Base-by-base conservation (phyloP, 2,888 invertebrate genomes). In the Globia sparganii region DNA sequence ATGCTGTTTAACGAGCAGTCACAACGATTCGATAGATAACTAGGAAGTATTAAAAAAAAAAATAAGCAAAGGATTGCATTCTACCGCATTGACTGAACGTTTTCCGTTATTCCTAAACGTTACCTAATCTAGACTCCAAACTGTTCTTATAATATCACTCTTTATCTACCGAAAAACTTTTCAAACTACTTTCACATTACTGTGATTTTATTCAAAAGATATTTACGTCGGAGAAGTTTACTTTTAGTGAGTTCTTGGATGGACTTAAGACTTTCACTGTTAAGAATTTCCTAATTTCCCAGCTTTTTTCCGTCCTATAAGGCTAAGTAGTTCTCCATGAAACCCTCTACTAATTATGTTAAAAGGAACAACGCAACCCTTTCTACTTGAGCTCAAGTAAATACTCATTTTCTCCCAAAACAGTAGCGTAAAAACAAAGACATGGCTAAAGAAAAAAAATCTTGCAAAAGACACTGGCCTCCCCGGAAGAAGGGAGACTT, bases 401-500 rank as follows among this genome's bases (percentile, higher is more conserved):
- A 90, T 87, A 90, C 85, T 84, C 87, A 88, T 85, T 87, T 87
- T 86, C 78, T 81, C 85, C 75, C 80, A 91, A 91, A 91, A 93
- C 91, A 91, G 90, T 89, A 84, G 86, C 86, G 81, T 84, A 87
- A 92, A 93, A 95, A 95, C 96, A 95, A 96, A 95, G 95, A 92
- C 92, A 91, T 90, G 87, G 92, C 92, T 87, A 88, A 87, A 93
- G 92, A 88, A 86, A 89, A 87, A 93, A 94, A 94, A 94, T 94
- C 93, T 92, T 92, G 91, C 92, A 94, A 94, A 95, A 95, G 95
- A 93, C 93, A 92, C 90, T 90, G 90, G 80, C 88, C 89, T 90
- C 90, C 94, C 96, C 94, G 95, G 94, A 94, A 94, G 92, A 91
- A 92, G 94, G 95, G 93, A 88, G 93, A 87, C 94, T 94, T 93